Evolutionary conservation across 1,140 invertebrate genomes (phyloP).

Genomic region (Musca domestica): DNA sequence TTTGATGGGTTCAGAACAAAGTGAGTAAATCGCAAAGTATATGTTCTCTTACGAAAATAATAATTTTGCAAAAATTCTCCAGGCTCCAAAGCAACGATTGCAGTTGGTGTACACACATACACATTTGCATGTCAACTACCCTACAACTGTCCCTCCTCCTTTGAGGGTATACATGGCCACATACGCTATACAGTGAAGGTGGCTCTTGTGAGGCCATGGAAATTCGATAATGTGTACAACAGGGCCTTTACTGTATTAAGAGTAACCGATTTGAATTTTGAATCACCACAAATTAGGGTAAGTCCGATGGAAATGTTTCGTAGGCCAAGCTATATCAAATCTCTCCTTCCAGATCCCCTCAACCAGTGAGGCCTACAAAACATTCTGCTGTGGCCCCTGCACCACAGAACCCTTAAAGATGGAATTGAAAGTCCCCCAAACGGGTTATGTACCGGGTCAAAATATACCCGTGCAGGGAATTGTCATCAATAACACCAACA

Average conservation of each 20-base stretch:
- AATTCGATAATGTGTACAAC: slow-evolving; percentile 70
- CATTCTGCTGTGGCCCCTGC: slow-evolving; percentile 49
- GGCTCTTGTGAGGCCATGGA: slow-evolving; percentile 69
- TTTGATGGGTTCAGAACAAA: slow-evolving; percentile 44
- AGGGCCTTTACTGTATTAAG: slow-evolving; percentile 70
- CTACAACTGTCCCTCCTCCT: slow-evolving; percentile 64
- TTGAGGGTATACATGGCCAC: slow-evolving; percentile 69
- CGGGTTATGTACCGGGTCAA: slow-evolving; percentile 49
- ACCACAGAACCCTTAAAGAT: slow-evolving; percentile 46
- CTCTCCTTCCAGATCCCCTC: slow-evolving; percentile 32
- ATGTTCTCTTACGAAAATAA: not conserved
- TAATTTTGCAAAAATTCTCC: not conserved
- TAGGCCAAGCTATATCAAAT: not conserved
- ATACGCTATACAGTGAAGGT: slow-evolving; percentile 70
- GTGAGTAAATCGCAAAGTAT: slow-evolving; percentile 33
- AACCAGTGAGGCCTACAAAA: slow-evolving; percentile 41
- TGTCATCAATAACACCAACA: slow-evolving; percentile 54
- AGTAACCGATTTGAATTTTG: slow-evolving; percentile 70
- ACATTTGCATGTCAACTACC: slow-evolving; percentile 62
- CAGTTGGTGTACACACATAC: slow-evolving; percentile 59
- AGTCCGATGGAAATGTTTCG: not conserved
- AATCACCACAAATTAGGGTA: slow-evolving; percentile 47
- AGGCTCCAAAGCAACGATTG: slow-evolving; percentile 51
- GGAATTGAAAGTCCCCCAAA: slow-evolving; percentile 44
- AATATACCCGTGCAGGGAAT: slow-evolving; percentile 39